Evolutionary conservation across 2,797 vertebrate genomes (phyloP).

Genomic region (Karalla daura): DNA sequence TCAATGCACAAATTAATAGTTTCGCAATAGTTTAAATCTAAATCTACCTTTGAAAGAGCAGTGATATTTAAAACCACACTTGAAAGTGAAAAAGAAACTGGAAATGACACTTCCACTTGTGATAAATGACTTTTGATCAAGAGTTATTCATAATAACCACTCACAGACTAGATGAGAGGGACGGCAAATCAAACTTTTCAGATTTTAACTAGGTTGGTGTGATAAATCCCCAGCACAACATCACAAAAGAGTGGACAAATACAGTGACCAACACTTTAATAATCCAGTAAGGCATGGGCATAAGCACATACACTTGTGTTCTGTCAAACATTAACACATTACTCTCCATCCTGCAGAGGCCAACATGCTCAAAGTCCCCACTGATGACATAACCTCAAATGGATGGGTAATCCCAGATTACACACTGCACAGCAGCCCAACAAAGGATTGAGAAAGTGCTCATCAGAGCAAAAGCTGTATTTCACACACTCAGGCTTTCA

Average conservation of each 20-base stretch:
- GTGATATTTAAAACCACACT: too few relatives aligned
- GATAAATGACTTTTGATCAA: too few relatives aligned
- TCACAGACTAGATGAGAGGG: not conserved
- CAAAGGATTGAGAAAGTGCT: conserved; percentile 65
- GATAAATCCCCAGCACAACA: not conserved
- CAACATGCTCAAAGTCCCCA: conserved; percentile 38
- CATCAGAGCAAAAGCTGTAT: conserved; percentile 39
- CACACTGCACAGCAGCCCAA: conserved; percentile 54
- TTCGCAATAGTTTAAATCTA: too few relatives aligned
- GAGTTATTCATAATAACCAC: too few relatives aligned
- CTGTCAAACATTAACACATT: not conserved
- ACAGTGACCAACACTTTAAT: not conserved
- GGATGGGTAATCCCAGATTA: conserved; percentile 88
- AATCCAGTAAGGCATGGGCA: not conserved
- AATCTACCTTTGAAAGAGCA: too few relatives aligned
- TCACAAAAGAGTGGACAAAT: not conserved
- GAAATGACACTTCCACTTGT: too few relatives aligned
- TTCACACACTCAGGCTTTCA: conserved; percentile 13
- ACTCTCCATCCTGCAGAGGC: not conserved
- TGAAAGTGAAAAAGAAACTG: too few relatives aligned
- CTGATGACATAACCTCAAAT: conserved; percentile 83
- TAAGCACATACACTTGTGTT: not conserved
- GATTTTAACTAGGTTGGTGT: not conserved
- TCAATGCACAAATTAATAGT: too few relatives aligned
- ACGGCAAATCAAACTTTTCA: not conserved